Evolutionary conservation across 23 tunicate species (phyloP), one percentile per base, ranked within the genome.

Genomic region (Corella eumyota): DNA sequence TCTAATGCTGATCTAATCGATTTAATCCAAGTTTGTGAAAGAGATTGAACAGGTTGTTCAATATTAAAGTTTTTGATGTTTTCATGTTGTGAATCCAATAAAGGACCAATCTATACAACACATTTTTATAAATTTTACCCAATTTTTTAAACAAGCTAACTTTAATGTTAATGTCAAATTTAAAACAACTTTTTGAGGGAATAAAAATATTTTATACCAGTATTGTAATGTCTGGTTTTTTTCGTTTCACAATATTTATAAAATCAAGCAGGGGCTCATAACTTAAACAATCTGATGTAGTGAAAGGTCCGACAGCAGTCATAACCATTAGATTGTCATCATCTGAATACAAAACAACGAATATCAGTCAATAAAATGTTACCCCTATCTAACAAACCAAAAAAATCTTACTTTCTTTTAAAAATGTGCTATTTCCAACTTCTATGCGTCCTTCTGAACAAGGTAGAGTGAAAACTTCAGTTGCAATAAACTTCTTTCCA

Each of bases 271-370:
- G 40, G 4, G 96, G 96, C 47, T 79, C 75, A 55, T 79, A 79
- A 54, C 71, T 78, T 17, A 78, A 34, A 5, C 71, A 61, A 47
- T 79, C 94, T 0, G 77, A 65, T 25, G 96, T 88, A 1, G 96
- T 88, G 44, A 88, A 79, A 15, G 96, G 96, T n/a, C 96, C 96
- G 30, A 69, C 47, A 0, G 96, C 96, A 49, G 73, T 54, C 48
- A 88, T 68, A 3, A 78, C 21, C 37, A 35, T 45, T 6, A 48
- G 19, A 6, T 5, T 27, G 2, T 31, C 24, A 15, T 56, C 72
- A 19, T 34, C 28, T 1, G 19, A 9, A n/a, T n/a, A n/a, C n/a
- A n/a, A n/a, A n/a, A n/a, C n/a, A n/a, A n/a, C n/a, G n/a, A n/a
- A 40, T 15, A 40, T 40, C 13, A 40, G 13, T 9, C 15, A 9